Evolutionary conservation across 1,140 invertebrate species (phyloP).

Genomic region (Zaprionus taronus): DNA sequence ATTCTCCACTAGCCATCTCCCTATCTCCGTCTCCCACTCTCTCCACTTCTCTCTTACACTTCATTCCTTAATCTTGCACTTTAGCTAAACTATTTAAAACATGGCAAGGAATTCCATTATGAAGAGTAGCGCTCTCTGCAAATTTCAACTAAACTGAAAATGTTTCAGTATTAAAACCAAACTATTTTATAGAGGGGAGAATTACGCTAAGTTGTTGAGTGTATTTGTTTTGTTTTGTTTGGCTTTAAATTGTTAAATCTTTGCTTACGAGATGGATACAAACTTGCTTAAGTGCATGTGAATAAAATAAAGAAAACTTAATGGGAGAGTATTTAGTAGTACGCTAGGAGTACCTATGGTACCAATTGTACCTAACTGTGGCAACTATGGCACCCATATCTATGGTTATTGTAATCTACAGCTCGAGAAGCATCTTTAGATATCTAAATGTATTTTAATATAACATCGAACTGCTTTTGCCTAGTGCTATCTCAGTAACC

Average conservation of each 20-base stretch:
- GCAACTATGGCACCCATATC: too few relatives aligned
- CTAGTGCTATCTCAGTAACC: too few relatives aligned
- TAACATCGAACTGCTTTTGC: too few relatives aligned
- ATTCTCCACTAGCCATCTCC: not conserved
- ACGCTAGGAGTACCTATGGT: accelerated
- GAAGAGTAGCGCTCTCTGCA: not conserved
- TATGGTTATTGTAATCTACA: too few relatives aligned
- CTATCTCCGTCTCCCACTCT: not conserved
- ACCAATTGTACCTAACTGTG: too few relatives aligned
- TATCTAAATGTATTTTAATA: too few relatives aligned
- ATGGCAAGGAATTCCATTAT: slow-evolving; percentile 1
- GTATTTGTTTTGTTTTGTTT: not conserved
- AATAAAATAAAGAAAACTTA: not conserved
- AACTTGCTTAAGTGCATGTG: not conserved
- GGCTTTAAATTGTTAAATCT: not conserved
- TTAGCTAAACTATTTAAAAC: slow-evolving; percentile 1
- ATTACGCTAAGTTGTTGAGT: slow-evolving; percentile 1
- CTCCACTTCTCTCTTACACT: not conserved
- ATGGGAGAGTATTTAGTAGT: too few relatives aligned
- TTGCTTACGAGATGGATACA: not conserved
- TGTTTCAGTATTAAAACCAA: not conserved
- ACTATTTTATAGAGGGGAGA: not conserved
- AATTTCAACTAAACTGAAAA: not conserved
- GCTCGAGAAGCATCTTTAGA: too few relatives aligned
- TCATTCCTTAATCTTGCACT: slow-evolving; percentile 2